Percentiles rank a stretch among this genome's conserved stretches.
Evolutionary conservation across 1,140 invertebrate genomes (phyloP).

Genomic region (Eciton burchellii): DNA sequence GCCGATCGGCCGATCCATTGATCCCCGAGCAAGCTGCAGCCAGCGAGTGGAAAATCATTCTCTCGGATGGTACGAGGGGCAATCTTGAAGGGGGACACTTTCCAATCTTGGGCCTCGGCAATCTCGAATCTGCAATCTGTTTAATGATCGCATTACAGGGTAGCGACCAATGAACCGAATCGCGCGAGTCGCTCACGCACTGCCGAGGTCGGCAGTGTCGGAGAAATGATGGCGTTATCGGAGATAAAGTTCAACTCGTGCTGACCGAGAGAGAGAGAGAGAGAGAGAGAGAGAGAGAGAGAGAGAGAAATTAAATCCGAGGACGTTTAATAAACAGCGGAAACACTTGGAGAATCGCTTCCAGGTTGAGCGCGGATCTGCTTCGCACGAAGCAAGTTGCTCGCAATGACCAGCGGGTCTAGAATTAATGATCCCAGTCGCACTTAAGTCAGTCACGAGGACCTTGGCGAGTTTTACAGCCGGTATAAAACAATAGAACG

Average conservation of each 20-base stretch:
- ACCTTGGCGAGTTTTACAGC: slow-evolving; percentile 76
- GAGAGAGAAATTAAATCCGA: no score
- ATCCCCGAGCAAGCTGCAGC: slow-evolving; percentile 66
- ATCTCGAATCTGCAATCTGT: slow-evolving; percentile 74
- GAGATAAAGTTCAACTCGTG: not conserved
- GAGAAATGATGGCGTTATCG: slow-evolving; percentile 2
- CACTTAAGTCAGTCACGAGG: slow-evolving; percentile 63
- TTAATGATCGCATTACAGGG: slow-evolving; percentile 73
- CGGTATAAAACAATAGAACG: slow-evolving; percentile 78
- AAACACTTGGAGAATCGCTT: not conserved
- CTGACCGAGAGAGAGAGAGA: not conserved
- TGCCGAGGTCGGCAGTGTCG: not conserved
- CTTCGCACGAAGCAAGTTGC: not conserved
- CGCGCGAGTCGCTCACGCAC: slow-evolving; percentile 38
- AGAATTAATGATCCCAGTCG: slow-evolving; percentile 14
- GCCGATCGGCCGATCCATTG: slow-evolving; percentile 75
- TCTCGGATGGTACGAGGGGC: slow-evolving; percentile 61
- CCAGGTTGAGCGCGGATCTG: not conserved
- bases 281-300: no score
- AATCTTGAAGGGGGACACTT: slow-evolving; percentile 45
- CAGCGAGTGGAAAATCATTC: slow-evolving; percentile 80
- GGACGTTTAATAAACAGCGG: no score
- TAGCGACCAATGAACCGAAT: slow-evolving; percentile 27
- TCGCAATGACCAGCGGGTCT: not conserved
- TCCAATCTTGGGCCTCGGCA: slow-evolving; percentile 72